phyloP scores from a whole-genome alignment of 2,888 invertebrate species.

The Thymelicus lineola region DNA sequence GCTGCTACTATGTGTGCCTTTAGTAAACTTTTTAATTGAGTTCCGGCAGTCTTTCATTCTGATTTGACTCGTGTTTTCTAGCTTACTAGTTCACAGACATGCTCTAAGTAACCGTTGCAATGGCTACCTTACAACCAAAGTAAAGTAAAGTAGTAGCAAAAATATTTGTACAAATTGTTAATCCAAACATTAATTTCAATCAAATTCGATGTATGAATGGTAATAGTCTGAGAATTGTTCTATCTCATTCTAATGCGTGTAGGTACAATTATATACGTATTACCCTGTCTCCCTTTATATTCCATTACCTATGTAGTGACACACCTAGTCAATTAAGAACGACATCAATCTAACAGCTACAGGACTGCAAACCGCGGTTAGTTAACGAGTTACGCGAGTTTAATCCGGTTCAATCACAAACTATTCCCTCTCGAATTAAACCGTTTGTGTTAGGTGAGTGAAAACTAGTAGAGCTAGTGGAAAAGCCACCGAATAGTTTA shows the following conservation, averaged over 20 bases:
- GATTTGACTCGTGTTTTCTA: not conserved
- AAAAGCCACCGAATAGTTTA: not conserved
- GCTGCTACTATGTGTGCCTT: not conserved
- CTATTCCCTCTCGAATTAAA: constrained; percentile 9
- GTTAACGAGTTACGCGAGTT: constrained; percentile 10
- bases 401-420: constrained; percentile 6
- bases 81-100: no score
- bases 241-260: no score
- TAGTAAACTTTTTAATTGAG: constrained; percentile 21
- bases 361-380: constrained; percentile 12
- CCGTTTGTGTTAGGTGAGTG: not conserved
- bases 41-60: not conserved
- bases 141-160: no score
- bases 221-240: no score
- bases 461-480: not conserved
- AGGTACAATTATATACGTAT: no score
- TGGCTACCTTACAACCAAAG: no score
- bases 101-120: no score
- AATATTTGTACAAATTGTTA: no score
- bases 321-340: not conserved
- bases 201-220: no score
- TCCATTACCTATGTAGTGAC: not conserved
- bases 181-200: no score
- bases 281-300: not conserved
- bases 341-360: not conserved